Evolutionary conservation across 37 sponge, comb jelly and placozoan genomes (phyloP), one percentile per base, ranked within the genome.

Genomic region (Agelas oroides): DNA sequence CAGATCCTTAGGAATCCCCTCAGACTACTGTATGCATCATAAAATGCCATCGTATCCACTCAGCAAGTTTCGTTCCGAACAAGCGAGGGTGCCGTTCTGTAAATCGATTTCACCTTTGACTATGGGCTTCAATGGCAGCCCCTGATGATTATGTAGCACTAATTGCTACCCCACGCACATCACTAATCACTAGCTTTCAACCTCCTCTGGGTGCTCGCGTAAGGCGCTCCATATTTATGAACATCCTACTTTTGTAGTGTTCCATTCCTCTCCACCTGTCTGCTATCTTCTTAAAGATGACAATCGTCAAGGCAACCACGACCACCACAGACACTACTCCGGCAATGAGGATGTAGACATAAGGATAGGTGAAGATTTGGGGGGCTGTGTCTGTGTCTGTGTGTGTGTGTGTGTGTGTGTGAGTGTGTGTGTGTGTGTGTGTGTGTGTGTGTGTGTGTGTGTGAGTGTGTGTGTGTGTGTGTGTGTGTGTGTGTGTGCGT

Each of bases 251-350:
- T 86, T 52, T 86, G 71, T 57, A 70, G 59, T 71, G 70, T 0
- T 69, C 17, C 39, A 81, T 21, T 33, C 59, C 46, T 14, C 76
- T 65, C 67, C 46, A 75, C 66, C 56, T 68, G 21, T 53, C 65
- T 65, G 64, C 72, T 17, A 65, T 38, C 52, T 75, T 69, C 71
- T 70, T 78, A 57, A 57, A 53, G 13, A 83, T 54, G 33, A 66
- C 84, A 21, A 70, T 60, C 30, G 55, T 56, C 58, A 83, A 52
- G 35, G 71, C 78, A 38, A 70, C 55, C 30, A 76, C 53, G n/a
- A 81, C 40, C 65, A 75, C 82, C 76, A 81, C 38, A 34, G 27
- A 59, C 37, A 88, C 35, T 24, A 82, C 33, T 0, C 83, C 81
- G 53, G 75, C 74, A 52, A 75, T 28, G 30, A 77, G 41, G 36